Conservation (phyloP, 2,113 vertebrate genomes). For the Pelvicachromis taeniatus region DNA sequence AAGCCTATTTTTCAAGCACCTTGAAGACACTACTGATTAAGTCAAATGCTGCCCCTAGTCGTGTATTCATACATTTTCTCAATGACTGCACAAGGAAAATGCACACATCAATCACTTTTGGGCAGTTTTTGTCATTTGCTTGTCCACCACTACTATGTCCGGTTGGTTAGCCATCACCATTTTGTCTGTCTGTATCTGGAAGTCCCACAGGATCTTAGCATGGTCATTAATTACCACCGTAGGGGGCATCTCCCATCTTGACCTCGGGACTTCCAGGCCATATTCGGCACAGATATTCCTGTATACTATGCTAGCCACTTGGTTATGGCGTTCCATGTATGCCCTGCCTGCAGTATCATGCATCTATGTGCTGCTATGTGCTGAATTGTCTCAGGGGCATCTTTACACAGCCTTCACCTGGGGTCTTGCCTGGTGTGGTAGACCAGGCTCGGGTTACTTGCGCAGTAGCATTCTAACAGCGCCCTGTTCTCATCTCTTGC, state of each 20-base stretch:
- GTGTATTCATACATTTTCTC: background rate
- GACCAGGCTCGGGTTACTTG: too few relatives aligned
- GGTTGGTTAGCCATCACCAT: background rate
- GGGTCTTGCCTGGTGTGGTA: background rate
- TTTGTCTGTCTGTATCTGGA: background rate
- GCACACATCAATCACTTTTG: background rate
- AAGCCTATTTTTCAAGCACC: background rate
- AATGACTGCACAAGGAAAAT: background rate
- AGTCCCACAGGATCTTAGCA: background rate
- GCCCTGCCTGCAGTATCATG: background rate
- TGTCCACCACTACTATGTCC: background rate
- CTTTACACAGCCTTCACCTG: background rate
- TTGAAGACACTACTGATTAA: constrained; percentile 10
- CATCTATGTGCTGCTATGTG: background rate
- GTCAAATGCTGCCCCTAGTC: background rate
- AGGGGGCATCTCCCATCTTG: background rate
- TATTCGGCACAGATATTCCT: background rate
- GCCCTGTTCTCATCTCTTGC: too few relatives aligned
- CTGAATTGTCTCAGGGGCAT: background rate
- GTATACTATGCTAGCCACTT: background rate
- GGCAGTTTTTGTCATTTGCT: background rate
- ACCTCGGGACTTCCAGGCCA: background rate
- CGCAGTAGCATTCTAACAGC: too few relatives aligned
- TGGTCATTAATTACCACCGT: background rate
- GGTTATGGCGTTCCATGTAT: background rate